phyloP scores from a whole-genome alignment of 2,888 invertebrate genomes.

The Molorchus minor region DNA sequence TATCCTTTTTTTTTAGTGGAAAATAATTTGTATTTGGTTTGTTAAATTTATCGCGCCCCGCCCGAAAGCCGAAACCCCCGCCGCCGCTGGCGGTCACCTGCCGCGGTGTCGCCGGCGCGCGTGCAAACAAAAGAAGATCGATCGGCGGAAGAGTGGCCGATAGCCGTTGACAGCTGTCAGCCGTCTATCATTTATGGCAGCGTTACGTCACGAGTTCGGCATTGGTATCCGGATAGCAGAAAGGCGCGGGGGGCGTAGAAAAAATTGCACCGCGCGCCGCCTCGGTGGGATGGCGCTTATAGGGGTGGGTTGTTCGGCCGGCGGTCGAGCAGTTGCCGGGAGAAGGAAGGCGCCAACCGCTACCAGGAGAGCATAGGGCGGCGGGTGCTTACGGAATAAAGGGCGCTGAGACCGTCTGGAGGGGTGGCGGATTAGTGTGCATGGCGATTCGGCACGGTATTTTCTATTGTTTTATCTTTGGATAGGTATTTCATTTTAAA shows the following conservation, averaged over 20 bases:
- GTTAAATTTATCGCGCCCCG: background rate
- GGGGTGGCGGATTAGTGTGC: background rate
- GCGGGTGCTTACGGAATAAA: background rate
- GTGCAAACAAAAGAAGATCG: constrained; percentile 18
- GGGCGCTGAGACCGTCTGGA: background rate
- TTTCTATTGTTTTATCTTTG: too few species aligned
- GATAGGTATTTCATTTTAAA: too few species aligned
- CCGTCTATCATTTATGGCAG: constrained; percentile 63
- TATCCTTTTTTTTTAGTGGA: too few species aligned
- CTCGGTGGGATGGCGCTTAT: background rate
- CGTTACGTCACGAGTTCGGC: constrained; percentile 62
- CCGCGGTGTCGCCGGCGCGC: background rate
- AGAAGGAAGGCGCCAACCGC: constrained; percentile 39
- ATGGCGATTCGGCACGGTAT: too few species aligned
- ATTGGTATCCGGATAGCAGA: constrained; percentile 55
- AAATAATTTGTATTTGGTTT: too few species aligned
- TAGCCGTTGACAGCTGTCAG: constrained; percentile 59
- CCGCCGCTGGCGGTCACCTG: background rate
- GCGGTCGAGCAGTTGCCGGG: constrained; percentile 27
- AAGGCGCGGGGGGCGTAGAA: constrained; percentile 30
- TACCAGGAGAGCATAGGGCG: constrained; percentile 31
- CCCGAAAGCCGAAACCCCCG: background rate
- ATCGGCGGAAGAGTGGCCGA: constrained; percentile 15
- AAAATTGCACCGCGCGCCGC: constrained; percentile 29
- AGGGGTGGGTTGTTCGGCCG: constrained; percentile 22